These are phyloP conservation scores for Danio aesculapii DNA, from an alignment of 2,797 vertebrate species.

Conservation along the genomic window DNA sequence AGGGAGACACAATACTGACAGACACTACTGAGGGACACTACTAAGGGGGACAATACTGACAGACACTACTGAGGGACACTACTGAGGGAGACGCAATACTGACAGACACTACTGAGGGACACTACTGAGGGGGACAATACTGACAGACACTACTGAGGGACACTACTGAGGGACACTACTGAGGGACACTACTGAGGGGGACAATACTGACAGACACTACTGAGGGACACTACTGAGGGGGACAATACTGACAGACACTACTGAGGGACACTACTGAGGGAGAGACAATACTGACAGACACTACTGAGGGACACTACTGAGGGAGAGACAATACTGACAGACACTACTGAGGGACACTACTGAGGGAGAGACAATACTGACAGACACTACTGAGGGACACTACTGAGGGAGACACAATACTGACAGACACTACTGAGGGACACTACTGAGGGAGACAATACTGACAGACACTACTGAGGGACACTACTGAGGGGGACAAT, in stretches of 20 bases:
- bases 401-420: conserved; percentile 65
- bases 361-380: conserved; percentile 70
- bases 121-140: conserved; percentile 22
- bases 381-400: conserved; percentile 84
- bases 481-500: conserved; percentile 40
- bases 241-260: conserved; percentile 83
- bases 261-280: conserved; percentile 72
- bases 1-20: conserved; percentile 74
- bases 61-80: conserved; percentile 84
- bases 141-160: too few relatives aligned
- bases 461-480: conserved; percentile 88
- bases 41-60: conserved; percentile 70
- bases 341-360: conserved; percentile 81
- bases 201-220: conserved; percentile 84
- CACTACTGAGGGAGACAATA: conserved; percentile 58
- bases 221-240: conserved; percentile 70
- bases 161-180: conserved; percentile 90
- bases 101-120: conserved; percentile 86
- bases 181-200: conserved; percentile 68
- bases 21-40: conserved; percentile 83
- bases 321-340: conserved; percentile 76
- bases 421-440: conserved; percentile 87
- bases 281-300: conserved; percentile 81
- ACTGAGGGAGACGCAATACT: conserved; percentile 65
- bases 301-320: conserved; percentile 77